These are phyloP conservation scores for Acropora yongei DNA, from an alignment of 64 coral and sea anemone species.

Conservation along the genomic window DNA sequence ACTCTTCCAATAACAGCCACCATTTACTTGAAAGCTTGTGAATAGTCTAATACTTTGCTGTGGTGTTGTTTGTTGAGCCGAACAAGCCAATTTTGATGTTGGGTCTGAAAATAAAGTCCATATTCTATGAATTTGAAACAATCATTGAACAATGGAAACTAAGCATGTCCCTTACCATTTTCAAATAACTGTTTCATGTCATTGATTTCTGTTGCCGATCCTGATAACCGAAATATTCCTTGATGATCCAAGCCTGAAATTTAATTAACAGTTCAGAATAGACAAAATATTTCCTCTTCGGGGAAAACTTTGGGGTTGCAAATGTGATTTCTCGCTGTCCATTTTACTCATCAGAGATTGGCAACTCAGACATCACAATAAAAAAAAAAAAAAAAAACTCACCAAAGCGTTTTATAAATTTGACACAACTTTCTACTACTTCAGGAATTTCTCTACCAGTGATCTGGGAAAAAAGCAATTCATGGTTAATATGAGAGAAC, in stretches of 20 bases:
- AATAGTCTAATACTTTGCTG: too few relatives aligned
- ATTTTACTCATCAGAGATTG: not conserved
- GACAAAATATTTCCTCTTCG: too few relatives aligned
- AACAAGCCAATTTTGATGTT: too few relatives aligned
- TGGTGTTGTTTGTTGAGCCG: too few relatives aligned
- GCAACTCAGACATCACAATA: not conserved
- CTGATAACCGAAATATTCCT: slow-evolving; percentile 97
- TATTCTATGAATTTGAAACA: not conserved
- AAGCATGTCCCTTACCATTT: slow-evolving; percentile 45
- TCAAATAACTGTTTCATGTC: slow-evolving; percentile 98
- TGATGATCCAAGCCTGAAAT: slow-evolving; percentile 89
- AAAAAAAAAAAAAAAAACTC: slow-evolving; percentile 4
- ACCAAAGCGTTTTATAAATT: slow-evolving; percentile 98
- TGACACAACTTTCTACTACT: slow-evolving; percentile 96
- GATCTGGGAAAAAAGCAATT: slow-evolving; percentile 57
- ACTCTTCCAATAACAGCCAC: too few relatives aligned
- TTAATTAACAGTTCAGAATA: too few relatives aligned
- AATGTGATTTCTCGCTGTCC: not conserved
- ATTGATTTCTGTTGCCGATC: slow-evolving; percentile 97
- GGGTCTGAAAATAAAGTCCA: too few relatives aligned
- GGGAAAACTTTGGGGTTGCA: too few relatives aligned
- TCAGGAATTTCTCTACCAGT: slow-evolving; percentile 96
- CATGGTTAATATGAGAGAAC: too few relatives aligned
- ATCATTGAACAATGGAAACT: not conserved
- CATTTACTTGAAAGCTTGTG: too few relatives aligned